Evolutionary conservation across 2,888 invertebrate species (phyloP).

Genomic region (Brenthis daphne): DNA sequence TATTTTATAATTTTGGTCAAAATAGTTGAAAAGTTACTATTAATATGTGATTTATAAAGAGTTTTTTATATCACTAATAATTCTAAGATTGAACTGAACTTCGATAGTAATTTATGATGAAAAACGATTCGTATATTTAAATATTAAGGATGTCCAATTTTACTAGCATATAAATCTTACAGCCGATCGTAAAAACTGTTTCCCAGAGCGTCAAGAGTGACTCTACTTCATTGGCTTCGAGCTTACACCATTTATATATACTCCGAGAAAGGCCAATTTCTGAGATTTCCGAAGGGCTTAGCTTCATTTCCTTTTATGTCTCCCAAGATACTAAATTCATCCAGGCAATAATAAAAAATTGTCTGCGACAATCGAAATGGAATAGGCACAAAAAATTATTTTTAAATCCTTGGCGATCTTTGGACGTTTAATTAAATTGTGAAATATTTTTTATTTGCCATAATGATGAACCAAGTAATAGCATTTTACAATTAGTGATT

Average conservation of each 20-base stretch:
- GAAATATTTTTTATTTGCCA: not conserved
- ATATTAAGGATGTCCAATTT: conserved; percentile 23
- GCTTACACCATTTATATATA: conserved; percentile 71
- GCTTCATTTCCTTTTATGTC: conserved; percentile 82
- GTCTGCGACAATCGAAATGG: conserved; percentile 59
- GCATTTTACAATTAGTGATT: too few species aligned
- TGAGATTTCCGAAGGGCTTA: conserved; percentile 81
- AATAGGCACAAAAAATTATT: conserved; percentile 22
- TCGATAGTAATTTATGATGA: conserved; percentile 2
- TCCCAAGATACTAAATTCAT: conserved; percentile 81
- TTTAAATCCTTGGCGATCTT: not conserved
- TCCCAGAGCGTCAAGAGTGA: conserved; percentile 67
- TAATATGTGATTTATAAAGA: too few species aligned
- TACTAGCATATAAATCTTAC: conserved; percentile 30
- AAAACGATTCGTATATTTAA: conserved; percentile 20
- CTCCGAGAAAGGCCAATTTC: conserved; percentile 78
- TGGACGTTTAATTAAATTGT: conserved; percentile 8
- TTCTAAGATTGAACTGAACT: too few species aligned
- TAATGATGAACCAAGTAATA: too few species aligned
- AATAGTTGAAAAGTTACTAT: too few species aligned
- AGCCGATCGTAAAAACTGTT: conserved; percentile 58
- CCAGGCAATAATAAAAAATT: conserved; percentile 74
- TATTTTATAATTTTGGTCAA: not conserved
- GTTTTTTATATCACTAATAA: too few species aligned
- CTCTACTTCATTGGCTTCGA: conserved; percentile 68